These are phyloP conservation scores for Apodemus agrarius DNA, from an alignment of 2,797 vertebrate species.

Conservation along the genomic window DNA sequence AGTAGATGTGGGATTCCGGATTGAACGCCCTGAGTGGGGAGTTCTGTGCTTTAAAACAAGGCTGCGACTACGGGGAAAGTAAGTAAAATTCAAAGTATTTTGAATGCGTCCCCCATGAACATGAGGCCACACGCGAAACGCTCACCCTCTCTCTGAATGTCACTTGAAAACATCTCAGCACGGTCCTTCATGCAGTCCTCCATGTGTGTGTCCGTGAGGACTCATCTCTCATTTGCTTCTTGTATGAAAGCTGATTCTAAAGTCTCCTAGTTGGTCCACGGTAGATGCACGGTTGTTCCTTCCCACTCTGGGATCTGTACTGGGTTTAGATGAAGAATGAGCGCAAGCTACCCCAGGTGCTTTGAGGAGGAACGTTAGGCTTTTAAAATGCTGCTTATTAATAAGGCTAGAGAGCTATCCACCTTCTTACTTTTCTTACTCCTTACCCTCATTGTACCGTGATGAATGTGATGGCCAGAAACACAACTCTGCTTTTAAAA, in stretches of 20 bases:
- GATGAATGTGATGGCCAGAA: constrained; percentile 6
- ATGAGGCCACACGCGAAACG: not conserved
- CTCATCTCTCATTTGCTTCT: constrained; percentile 24
- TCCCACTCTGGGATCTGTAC: not conserved
- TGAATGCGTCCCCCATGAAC: not conserved
- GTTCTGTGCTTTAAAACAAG: not conserved
- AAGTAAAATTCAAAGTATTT: not conserved
- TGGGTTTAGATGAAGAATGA: constrained; percentile 48
- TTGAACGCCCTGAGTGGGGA: not conserved
- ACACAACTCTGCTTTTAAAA: constrained; percentile 21
- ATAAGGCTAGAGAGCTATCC: not conserved
- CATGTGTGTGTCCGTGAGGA: not conserved
- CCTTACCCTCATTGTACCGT: not conserved
- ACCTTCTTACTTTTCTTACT: not conserved
- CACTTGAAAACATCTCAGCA: not conserved
- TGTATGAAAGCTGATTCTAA: not conserved
- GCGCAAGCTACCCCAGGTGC: not conserved
- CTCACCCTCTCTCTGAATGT: not conserved
- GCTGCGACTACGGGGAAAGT: not conserved
- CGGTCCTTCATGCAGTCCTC: not conserved
- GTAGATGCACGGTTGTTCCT: constrained; percentile 1
- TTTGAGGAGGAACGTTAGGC: not conserved
- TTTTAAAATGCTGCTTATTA: constrained; percentile 21
- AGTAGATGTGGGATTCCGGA: not conserved
- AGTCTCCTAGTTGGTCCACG: not conserved